These are phyloP conservation scores for Aphrophora alni DNA, from an alignment of 2,888 invertebrate genomes.

Conservation along the genomic window DNA sequence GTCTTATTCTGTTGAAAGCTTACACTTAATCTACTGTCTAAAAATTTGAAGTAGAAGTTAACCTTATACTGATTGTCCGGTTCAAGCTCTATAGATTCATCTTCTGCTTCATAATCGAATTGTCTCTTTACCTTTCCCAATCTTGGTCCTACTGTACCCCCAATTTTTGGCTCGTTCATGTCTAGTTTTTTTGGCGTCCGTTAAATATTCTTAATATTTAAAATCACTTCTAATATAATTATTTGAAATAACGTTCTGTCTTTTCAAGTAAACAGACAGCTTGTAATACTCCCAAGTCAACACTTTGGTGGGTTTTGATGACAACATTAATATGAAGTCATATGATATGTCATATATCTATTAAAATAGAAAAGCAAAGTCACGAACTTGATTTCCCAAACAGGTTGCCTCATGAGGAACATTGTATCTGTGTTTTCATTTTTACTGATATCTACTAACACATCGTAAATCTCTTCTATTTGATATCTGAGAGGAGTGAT, in stretches of 20 bases:
- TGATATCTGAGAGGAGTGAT: conserved; percentile 29
- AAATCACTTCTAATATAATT: conserved; percentile 11
- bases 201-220: conserved; percentile 17
- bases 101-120: too few relatives aligned
- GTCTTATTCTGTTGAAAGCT: not conserved
- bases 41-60: not conserved
- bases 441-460: conserved; percentile 19
- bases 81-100: too few relatives aligned
- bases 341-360: conserved; percentile 31
- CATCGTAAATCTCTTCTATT: conserved; percentile 25
- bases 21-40: not conserved
- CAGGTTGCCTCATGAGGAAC: conserved; percentile 27
- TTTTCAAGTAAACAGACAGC: conserved; percentile 13
- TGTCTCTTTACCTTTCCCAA: too few relatives aligned
- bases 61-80: not conserved
- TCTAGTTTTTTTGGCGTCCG: conserved; percentile 20
- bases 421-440: conserved; percentile 13
- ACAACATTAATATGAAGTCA: conserved; percentile 28
- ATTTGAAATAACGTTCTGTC: conserved; percentile 6
- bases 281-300: not conserved
- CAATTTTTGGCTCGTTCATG: conserved; percentile 11
- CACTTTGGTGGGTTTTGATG: conserved; percentile 28
- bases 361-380: conserved; percentile 28
- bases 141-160: too few relatives aligned
- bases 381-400: conserved; percentile 19